Conservation (phyloP, 2,113 vertebrate genomes). For the Poecilia latipinna region DNA sequence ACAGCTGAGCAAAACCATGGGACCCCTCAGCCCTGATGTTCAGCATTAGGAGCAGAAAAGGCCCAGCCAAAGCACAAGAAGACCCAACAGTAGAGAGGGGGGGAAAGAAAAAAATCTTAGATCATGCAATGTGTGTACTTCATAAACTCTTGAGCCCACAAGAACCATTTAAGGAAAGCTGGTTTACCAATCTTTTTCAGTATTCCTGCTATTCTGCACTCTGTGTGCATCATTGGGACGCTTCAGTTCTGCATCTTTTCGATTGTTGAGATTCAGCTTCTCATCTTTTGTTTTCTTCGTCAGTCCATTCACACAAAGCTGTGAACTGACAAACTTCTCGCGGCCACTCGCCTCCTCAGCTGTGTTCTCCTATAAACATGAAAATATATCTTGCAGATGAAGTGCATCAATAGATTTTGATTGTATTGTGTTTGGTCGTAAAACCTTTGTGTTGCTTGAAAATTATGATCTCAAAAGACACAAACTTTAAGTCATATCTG, state of each 20-base stretch:
- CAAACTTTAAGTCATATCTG: too few species aligned
- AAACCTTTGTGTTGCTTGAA: not conserved
- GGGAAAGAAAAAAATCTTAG: not conserved
- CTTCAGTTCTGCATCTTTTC: conserved; percentile 13
- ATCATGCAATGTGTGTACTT: not conserved
- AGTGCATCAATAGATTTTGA: not conserved
- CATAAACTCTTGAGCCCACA: not conserved
- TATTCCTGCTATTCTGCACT: conserved; percentile 37
- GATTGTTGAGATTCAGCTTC: conserved; percentile 19
- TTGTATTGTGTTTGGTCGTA: not conserved
- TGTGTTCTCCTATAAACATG: conserved; percentile 65
- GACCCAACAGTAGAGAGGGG: conserved; percentile 17
- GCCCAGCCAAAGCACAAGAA: conserved; percentile 31
- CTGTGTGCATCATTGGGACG: conserved; percentile 6
- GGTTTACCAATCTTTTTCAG: conserved; percentile 67
- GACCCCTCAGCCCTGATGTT: conserved; percentile 71
- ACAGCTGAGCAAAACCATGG: conserved; percentile 70
- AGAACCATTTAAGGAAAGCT: not conserved
- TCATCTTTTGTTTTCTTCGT: conserved; percentile 54
- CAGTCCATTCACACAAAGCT: conserved; percentile 38
- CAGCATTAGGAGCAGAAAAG: conserved; percentile 39
- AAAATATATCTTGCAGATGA: not conserved
- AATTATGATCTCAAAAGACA: not conserved
- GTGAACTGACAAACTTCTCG: conserved; percentile 39
- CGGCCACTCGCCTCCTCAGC: conserved; percentile 58